Percentiles rank a stretch among this genome's conserved stretches.
phyloP scores from a whole-genome alignment of 1,140 invertebrate genomes.

The Phthorimaea operculella region DNA sequence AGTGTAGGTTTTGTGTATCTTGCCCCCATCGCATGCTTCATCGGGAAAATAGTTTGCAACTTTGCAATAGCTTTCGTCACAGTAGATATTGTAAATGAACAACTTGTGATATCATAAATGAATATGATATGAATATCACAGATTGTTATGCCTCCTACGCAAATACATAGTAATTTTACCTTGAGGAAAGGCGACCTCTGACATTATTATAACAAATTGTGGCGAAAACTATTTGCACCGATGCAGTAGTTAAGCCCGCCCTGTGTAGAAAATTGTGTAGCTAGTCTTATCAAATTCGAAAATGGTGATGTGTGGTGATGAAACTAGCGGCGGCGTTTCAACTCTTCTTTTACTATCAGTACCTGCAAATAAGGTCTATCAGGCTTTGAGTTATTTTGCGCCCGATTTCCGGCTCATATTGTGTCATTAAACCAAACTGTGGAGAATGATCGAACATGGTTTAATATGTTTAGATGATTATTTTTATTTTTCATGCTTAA shows the following conservation, averaged over 20 bases:
- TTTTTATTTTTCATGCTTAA: no score
- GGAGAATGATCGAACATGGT: conserved; percentile 33
- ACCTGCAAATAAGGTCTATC: conserved; percentile 93
- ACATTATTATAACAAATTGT: no score
- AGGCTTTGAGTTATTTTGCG: conserved; percentile 87
- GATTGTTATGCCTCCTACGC: no score
- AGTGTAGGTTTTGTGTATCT: conserved; percentile 8
- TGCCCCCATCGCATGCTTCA: background rate
- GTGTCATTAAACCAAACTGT: conserved; percentile 89
- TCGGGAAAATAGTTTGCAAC: background rate
- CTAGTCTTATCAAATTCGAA: conserved; percentile 21
- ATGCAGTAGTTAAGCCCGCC: background rate
- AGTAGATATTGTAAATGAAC: no score
- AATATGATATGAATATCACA: no score
- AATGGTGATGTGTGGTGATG: conserved; percentile 52
- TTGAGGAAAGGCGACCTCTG: no score
- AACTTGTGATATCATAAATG: no score
- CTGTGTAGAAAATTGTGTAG: conserved; percentile 9
- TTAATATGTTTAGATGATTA: no score
- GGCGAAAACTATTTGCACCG: no score
- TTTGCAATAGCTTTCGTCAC: no score
- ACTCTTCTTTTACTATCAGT: conserved; percentile 38
- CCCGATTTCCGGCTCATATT: conserved; percentile 86
- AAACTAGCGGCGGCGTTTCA: conserved; percentile 42
- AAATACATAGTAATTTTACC: no score